Evolutionary conservation across 2,888 invertebrate species (phyloP).

Genomic region (Aphodius granarius): DNA sequence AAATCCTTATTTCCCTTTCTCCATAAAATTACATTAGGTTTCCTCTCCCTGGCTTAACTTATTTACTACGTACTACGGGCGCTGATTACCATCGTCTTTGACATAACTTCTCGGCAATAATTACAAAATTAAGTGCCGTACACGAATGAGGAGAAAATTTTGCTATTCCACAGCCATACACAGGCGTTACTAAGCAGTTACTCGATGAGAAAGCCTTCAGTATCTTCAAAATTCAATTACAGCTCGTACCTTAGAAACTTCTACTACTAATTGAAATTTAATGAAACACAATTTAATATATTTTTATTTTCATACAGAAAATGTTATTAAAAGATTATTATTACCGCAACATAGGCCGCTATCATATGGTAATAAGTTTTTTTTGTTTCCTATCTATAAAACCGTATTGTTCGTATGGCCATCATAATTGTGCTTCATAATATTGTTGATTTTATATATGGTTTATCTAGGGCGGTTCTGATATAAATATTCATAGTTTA

Average conservation of each 20-base stretch:
- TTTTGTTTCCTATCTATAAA: too few relatives aligned
- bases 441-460: not conserved
- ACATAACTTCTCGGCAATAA: not conserved
- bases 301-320: too few relatives aligned
- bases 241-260: not conserved
- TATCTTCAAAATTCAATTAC: not conserved
- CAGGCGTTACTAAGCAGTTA: not conserved
- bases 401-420: too few relatives aligned
- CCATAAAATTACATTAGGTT: not conserved
- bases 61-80: not conserved
- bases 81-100: not conserved
- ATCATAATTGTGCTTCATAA: not conserved
- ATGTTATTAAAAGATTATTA: too few relatives aligned
- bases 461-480: not conserved
- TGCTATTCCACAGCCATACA: not conserved
- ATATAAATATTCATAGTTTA: conserved; percentile 17
- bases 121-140: not conserved
- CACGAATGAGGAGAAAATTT: not conserved
- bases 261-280: not conserved
- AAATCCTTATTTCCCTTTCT: not conserved
- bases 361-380: too few relatives aligned
- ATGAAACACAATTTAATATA: too few relatives aligned
- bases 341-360: too few relatives aligned
- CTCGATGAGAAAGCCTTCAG: not conserved
- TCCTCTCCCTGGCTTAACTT: too few relatives aligned